Evolutionary conservation across 2,888 invertebrate genomes (phyloP), one percentile per base, ranked within the genome.

Genomic region (Acleris holmiana): DNA sequence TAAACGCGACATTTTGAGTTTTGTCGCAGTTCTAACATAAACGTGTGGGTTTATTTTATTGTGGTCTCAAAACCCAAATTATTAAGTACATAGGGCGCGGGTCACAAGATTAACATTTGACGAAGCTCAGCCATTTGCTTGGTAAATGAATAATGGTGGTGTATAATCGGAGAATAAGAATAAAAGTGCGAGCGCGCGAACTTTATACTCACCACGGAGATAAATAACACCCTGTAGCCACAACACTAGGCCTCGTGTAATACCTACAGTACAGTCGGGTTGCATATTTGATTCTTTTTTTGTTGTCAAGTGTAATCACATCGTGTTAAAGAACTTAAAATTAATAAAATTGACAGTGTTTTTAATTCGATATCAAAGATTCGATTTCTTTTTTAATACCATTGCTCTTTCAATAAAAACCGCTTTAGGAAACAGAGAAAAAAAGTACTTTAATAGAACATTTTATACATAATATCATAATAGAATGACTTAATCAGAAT

Each of bases 101-200:
- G 82, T 83, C 73, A 61, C 68, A 75, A 84, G 80, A 84, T 83
- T 84, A 78, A 79, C 75, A 73, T 82, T 83, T 88, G 85, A 86
- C 84, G 85, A 83, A 85, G 85, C 78, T 80, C 73, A 76, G 78
- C 84, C 76, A 85, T 88, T 87, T 83, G 80, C 83, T 84, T 85
- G 82, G 84, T 83, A 81, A 82, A 88, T 86, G 82, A 87, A 79
- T 82, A 84, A 84, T 85, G 77, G 75, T 75, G 63, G 66, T 65
- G 71, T 73, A 76, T 75, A 77, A 83, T 75, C 72, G 73, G 68
- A 69, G 79, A 81, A 78, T 73, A 80, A 78, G 19, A 48, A 57
- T 47, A 54, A 58, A 60, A 21, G 75, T 76, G 72, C 70, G 76
- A 73, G 77, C 75, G 81, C 79, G 79, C 79, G 79, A 84, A 84